These are phyloP conservation scores for Oryzias woworae DNA, from an alignment of 2,113 vertebrate genomes.

Conservation along the genomic window DNA sequence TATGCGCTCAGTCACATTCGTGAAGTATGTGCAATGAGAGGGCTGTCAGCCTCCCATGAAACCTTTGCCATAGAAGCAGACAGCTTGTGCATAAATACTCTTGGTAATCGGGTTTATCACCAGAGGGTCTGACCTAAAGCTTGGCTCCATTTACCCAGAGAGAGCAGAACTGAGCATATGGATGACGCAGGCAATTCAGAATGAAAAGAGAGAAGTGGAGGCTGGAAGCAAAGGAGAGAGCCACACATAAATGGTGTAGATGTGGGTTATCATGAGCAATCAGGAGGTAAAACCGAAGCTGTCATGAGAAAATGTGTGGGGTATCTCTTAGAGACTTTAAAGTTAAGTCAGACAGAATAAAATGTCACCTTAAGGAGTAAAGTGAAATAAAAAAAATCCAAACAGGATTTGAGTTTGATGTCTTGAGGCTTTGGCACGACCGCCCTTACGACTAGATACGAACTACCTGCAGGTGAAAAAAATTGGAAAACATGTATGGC, in stretches of 20 bases:
- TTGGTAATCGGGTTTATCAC: conserved; percentile 51
- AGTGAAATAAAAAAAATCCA: too few species aligned
- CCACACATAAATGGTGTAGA: neutral
- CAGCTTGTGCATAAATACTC: conserved; percentile 53
- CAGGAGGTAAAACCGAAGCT: conserved; percentile 1
- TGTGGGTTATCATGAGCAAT: conserved; percentile 7
- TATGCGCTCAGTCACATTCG: conserved; percentile 33
- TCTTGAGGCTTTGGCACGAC: too few species aligned
- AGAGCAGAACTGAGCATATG: conserved; percentile 26
- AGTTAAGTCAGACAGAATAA: neutral
- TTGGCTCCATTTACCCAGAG: conserved; percentile 44
- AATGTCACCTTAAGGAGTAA: neutral
- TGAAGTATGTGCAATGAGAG: conserved; percentile 39
- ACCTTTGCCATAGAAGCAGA: conserved; percentile 28
- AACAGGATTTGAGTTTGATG: too few species aligned
- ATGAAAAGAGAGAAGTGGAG: conserved; percentile 34
- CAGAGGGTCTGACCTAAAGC: conserved; percentile 50
- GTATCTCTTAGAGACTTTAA: neutral
- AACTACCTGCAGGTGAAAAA: too few species aligned
- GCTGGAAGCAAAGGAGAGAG: conserved; percentile 11
- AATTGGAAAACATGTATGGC: too few species aligned
- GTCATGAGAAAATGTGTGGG: conserved; percentile 1
- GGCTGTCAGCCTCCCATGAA: conserved; percentile 39
- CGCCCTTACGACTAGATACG: too few species aligned
- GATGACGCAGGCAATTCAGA: conserved; percentile 31